These are phyloP conservation scores for Nothocercus julius DNA, from an alignment of 2,113 vertebrate species.

Conservation along the genomic window DNA sequence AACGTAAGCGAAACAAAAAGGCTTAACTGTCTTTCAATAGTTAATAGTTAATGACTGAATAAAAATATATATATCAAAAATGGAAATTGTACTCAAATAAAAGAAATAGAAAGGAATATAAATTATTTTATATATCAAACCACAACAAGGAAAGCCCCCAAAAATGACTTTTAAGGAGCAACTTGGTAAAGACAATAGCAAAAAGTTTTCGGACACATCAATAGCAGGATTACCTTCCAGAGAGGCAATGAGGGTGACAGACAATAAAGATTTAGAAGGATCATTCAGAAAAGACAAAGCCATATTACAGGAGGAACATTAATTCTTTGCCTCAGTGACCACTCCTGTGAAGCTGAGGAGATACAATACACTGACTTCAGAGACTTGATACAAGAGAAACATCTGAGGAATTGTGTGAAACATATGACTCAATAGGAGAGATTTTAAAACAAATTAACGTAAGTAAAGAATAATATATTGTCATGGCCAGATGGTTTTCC, in stretches of 20 bases:
- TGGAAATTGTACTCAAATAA: background rate
- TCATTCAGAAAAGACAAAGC: background rate
- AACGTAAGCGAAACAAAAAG: background rate
- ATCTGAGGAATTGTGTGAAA: background rate
- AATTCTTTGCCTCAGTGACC: background rate
- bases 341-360: background rate
- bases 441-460: background rate
- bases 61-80: background rate
- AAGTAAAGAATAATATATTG: background rate
- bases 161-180: background rate
- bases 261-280: background rate
- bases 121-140: background rate
- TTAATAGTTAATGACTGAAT: background rate
- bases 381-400: background rate
- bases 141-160: background rate
- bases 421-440: background rate
- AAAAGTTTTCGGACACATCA: background rate
- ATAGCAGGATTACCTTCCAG: background rate
- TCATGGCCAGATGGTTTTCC: background rate
- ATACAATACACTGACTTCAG: background rate
- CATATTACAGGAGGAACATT: background rate
- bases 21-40: background rate
- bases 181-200: background rate
- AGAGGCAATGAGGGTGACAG: background rate
- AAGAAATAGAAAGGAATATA: background rate